Conservation (phyloP, 2,113 vertebrate genomes). For the Hemibagrus wyckioides region DNA sequence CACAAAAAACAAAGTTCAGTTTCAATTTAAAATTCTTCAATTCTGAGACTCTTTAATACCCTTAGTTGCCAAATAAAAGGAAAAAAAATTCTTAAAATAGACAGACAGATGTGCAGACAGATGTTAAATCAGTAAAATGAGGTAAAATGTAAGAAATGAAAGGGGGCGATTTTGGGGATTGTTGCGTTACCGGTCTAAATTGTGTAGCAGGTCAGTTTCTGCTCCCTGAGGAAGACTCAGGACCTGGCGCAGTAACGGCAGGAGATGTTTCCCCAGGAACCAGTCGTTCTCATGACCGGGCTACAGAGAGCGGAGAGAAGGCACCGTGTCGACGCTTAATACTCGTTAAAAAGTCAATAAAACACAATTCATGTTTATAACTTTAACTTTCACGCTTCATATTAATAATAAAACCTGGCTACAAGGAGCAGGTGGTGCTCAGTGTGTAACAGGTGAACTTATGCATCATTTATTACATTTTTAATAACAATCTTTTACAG, state of each 20-base stretch:
- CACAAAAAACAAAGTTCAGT: not conserved
- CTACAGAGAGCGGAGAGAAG: conserved; percentile 63
- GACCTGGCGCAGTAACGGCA: conserved; percentile 83
- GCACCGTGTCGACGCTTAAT: not conserved
- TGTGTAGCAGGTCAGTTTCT: conserved; percentile 93
- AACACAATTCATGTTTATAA: not conserved
- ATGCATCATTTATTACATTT: not conserved
- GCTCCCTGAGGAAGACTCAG: conserved; percentile 87
- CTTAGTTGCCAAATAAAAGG: too few relatives aligned
- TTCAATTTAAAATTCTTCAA: not conserved
- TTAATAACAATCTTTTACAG: not conserved
- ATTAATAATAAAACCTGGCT: not conserved
- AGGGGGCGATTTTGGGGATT: not conserved
- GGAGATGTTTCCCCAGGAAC: conserved; percentile 85
- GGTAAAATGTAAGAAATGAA: too few relatives aligned
- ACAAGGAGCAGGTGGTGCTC: not conserved
- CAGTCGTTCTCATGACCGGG: conserved; percentile 72
- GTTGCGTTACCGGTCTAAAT: conserved; percentile 84
- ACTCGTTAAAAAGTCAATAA: too few relatives aligned
- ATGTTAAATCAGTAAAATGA: not conserved
- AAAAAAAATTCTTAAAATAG: too few relatives aligned
- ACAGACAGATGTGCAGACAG: too few relatives aligned
- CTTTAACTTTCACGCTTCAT: not conserved
- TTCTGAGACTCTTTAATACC: not conserved
- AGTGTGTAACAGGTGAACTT: not conserved